Evolutionary conservation across 2,113 vertebrate genomes (phyloP).

Genomic region (Oenanthe oenanthe): DNA sequence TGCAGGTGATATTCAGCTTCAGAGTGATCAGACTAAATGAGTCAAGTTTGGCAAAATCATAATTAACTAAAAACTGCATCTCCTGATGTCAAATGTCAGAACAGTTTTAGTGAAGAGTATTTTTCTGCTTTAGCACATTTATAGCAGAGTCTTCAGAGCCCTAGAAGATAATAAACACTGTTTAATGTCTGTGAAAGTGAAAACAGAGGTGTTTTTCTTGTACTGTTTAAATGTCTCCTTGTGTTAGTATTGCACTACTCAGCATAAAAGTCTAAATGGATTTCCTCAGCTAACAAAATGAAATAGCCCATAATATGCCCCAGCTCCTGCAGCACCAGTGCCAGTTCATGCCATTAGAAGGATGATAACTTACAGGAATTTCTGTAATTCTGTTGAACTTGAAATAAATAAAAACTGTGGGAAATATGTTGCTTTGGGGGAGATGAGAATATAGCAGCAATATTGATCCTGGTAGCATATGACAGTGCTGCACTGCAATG

Average conservation of each 20-base stretch:
- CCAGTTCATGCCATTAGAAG: not conserved
- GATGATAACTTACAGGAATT: not conserved
- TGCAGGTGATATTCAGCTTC: not conserved
- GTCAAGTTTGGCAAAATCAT: not conserved
- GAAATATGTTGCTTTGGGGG: slow-evolving; percentile 24
- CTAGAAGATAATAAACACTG: not conserved
- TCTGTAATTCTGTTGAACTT: not conserved
- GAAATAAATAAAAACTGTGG: slow-evolving; percentile 30
- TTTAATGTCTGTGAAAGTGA: not conserved
- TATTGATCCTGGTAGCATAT: not conserved
- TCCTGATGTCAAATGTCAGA: not conserved
- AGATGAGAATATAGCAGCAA: slow-evolving; percentile 18
- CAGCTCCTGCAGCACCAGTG: not conserved
- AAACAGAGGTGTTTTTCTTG: not conserved
- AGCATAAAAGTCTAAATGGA: slow-evolving; percentile 17
- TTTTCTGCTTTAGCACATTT: not conserved
- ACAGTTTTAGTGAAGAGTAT: not conserved
- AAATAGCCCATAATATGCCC: not conserved
- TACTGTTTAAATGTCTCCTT: not conserved
- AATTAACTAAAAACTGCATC: not conserved
- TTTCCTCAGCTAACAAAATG: slow-evolving; percentile 2
- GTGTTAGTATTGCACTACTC: not conserved
- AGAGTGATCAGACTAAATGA: not conserved
- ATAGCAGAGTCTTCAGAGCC: not conserved
- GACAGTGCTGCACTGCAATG: slow-evolving; percentile 14